Evolutionary conservation across 2,113 vertebrate genomes (phyloP).

Genomic region (Grantiella picta): DNA sequence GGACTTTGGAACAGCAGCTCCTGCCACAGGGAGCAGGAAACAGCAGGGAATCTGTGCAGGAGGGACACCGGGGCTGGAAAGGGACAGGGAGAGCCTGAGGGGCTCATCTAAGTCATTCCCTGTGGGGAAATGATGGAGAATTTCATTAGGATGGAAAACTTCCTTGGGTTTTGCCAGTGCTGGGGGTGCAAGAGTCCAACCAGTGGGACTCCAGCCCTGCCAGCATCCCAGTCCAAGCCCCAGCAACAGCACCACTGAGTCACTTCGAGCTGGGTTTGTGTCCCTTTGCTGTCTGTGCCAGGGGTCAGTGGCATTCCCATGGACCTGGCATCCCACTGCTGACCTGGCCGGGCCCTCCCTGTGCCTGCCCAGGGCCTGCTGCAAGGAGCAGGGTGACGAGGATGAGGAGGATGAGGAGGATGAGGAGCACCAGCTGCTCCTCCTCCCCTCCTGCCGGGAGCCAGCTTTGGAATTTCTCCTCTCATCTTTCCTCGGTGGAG

Average conservation of each 20-base stretch:
- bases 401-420: not conserved
- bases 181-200: not conserved
- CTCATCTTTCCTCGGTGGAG: not conserved
- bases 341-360: not conserved
- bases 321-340: not conserved
- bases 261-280: not conserved
- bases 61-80: not conserved
- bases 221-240: not conserved
- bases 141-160: not conserved
- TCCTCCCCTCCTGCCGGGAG: not conserved
- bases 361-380: not conserved
- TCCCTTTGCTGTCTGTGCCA: not conserved
- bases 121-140: not conserved
- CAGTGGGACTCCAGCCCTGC: not conserved
- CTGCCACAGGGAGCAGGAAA: not conserved
- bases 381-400: not conserved
- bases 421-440: not conserved
- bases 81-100: not conserved
- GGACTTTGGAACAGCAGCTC: constrained; percentile 36
- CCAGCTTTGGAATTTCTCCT: not conserved
- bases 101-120: accelerated
- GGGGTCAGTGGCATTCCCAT: not conserved
- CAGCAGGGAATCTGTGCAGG: not conserved
- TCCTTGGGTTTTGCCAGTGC: accelerated
- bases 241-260: not conserved